phyloP scores from a whole-genome alignment of 2,113 vertebrate species.

The Muntiacus muntjak region DNA sequence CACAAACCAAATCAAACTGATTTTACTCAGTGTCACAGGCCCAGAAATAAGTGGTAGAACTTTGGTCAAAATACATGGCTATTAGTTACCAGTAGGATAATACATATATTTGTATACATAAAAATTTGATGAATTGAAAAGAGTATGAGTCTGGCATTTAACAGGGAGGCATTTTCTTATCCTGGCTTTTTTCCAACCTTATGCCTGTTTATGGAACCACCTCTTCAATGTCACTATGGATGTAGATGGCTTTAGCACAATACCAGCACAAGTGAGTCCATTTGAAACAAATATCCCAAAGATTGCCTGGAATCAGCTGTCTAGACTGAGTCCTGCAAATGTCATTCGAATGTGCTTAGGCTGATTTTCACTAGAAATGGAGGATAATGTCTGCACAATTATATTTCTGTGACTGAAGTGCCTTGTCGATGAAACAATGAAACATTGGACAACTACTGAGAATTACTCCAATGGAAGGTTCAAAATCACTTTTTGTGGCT shows the following conservation, averaged over 20 bases:
- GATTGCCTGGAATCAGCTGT: rapidly evolving
- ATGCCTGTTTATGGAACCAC: background rate
- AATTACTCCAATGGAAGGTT: background rate
- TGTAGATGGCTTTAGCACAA: background rate
- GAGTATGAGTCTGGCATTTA: background rate
- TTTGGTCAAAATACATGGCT: background rate
- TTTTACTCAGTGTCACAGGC: background rate
- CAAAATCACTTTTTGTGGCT: background rate
- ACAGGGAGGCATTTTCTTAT: background rate
- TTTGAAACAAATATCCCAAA: background rate
- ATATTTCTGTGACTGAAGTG: background rate
- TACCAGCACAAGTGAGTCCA: background rate
- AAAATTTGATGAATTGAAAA: background rate
- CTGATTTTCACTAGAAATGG: background rate
- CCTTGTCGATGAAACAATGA: rapidly evolving
- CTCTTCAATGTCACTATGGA: background rate
- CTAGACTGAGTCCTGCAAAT: background rate
- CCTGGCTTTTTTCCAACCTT: background rate
- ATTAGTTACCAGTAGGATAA: background rate
- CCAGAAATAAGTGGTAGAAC: background rate
- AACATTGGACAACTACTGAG: background rate
- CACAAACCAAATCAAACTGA: background rate
- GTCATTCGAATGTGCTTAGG: rapidly evolving
- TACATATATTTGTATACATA: background rate
- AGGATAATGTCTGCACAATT: too few relatives aligned